These are phyloP conservation scores for Drosophila borealis DNA, from an alignment of 2,888 invertebrate genomes.

Conservation along the genomic window DNA sequence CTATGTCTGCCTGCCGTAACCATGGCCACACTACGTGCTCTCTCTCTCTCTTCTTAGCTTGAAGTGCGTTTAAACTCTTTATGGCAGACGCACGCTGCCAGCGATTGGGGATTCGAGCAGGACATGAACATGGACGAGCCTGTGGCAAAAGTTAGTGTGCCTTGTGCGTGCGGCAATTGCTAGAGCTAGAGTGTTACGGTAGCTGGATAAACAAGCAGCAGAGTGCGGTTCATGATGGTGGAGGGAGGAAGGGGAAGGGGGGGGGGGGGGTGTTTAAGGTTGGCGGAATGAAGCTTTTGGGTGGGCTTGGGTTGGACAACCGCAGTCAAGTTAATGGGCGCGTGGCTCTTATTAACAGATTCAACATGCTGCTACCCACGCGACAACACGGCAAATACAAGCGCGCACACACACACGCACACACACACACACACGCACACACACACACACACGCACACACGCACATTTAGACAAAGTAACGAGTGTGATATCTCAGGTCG, in stretches of 20 bases:
- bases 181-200: slow-evolving; percentile 5
- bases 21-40: slow-evolving; percentile 1
- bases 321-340: slow-evolving; percentile 64
- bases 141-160: slow-evolving; percentile 38
- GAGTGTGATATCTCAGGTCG: slow-evolving; percentile 36
- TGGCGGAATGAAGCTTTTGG: slow-evolving; percentile 8
- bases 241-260: no score
- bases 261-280: not conserved
- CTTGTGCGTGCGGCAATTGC: not conserved
- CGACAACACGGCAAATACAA: slow-evolving; percentile 13
- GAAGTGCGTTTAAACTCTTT: slow-evolving; percentile 67
- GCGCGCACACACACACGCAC: slow-evolving; percentile 1
- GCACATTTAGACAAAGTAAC: slow-evolving; percentile 17
- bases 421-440: slow-evolving; percentile 10
- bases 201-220: slow-evolving; percentile 2
- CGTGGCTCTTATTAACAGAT: slow-evolving; percentile 74
- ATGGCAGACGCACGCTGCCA: slow-evolving; percentile 18
- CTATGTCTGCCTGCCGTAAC: slow-evolving; percentile 2
- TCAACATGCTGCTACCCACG: slow-evolving; percentile 57
- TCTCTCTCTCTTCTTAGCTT: slow-evolving; percentile 22
- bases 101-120: not conserved
- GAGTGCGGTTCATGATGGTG: no score
- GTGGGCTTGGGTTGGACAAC: slow-evolving; percentile 10
- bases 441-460: slow-evolving; percentile 7
- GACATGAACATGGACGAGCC: slow-evolving; percentile 8